Evolutionary conservation across 1,140 invertebrate genomes (phyloP).

Genomic region (Sweltsa coloradensis): DNA sequence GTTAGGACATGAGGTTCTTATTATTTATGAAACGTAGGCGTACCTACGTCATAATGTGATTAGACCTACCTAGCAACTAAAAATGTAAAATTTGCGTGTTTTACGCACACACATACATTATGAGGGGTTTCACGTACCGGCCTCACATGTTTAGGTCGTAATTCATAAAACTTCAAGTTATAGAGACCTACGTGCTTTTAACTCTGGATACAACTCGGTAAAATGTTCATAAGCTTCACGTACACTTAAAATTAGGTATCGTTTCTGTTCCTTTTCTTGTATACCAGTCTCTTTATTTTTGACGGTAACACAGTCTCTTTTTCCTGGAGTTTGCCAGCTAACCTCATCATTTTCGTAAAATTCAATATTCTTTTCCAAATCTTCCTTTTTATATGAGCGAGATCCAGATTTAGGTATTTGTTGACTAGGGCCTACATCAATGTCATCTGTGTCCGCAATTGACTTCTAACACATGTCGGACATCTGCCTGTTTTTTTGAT

Average conservation of each 20-base stretch:
- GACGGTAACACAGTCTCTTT: conserved; percentile 1
- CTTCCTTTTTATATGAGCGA: conserved; percentile 1
- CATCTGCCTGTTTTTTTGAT: conserved; percentile 1
- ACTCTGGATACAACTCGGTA: not conserved
- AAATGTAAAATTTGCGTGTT: conserved; percentile 2
- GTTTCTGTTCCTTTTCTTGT: not conserved
- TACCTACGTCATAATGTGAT: no score
- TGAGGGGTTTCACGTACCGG: conserved; percentile 1
- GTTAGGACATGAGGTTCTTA: no score
- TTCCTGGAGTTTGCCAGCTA: conserved; percentile 3
- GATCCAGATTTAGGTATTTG: not conserved
- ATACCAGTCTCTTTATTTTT: conserved; percentile 1
- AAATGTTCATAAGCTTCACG: not conserved
- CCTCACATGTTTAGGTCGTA: conserved; percentile 1
- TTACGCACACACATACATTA: conserved; percentile 1
- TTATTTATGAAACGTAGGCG: no score
- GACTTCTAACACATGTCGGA: not conserved
- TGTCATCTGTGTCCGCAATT: not conserved
- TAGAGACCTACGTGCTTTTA: no score
- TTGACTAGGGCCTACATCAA: not conserved
- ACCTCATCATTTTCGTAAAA: not conserved
- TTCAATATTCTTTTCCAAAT: not conserved
- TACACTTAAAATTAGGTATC: not conserved
- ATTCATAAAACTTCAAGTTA: conserved; percentile 1
- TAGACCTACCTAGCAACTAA: no score